Evolutionary conservation across 2,113 vertebrate species (phyloP).

Genomic region (Ceratotherium simum): DNA sequence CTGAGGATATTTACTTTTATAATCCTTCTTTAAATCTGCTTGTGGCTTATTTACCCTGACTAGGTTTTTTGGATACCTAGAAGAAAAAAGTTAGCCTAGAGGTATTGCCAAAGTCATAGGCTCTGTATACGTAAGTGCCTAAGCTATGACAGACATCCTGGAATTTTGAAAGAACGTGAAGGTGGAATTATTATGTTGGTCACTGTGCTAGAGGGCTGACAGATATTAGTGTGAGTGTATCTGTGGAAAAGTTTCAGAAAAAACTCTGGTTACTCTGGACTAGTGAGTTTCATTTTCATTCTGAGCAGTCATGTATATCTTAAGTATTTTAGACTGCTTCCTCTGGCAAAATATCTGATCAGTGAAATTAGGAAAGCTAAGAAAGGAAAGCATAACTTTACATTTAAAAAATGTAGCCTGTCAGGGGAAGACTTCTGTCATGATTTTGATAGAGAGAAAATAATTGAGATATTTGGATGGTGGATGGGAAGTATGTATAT

Average conservation of each 20-base stretch:
- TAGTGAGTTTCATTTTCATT: conserved; percentile 36
- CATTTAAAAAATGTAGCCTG: not conserved
- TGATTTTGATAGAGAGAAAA: not conserved
- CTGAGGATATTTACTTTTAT: conserved; percentile 14
- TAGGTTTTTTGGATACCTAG: conserved; percentile 12
- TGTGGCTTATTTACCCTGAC: conserved; percentile 11
- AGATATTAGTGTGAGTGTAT: not conserved
- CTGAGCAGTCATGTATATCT: not conserved
- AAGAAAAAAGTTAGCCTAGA: not conserved
- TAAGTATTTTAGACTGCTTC: not conserved
- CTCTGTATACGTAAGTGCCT: not conserved
- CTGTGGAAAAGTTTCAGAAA: not conserved
- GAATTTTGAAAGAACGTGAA: conserved; percentile 13
- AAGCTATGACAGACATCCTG: not conserved
- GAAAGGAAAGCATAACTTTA: conserved; percentile 47
- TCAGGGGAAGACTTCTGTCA: not conserved
- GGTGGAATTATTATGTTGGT: conserved; percentile 17
- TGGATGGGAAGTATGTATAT: not conserved
- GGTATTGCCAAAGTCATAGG: not conserved
- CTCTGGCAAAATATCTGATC: not conserved
- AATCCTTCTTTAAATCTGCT: not conserved
- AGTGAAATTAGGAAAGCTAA: conserved; percentile 23
- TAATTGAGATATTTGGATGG: not conserved
- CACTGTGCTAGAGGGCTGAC: not conserved
- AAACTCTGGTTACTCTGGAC: not conserved